A percentile compares a stretch with the other conserved stretches of the same genome.
phyloP scores from a whole-genome alignment of 2,888 invertebrate species.

The Amphipoea oculea region DNA sequence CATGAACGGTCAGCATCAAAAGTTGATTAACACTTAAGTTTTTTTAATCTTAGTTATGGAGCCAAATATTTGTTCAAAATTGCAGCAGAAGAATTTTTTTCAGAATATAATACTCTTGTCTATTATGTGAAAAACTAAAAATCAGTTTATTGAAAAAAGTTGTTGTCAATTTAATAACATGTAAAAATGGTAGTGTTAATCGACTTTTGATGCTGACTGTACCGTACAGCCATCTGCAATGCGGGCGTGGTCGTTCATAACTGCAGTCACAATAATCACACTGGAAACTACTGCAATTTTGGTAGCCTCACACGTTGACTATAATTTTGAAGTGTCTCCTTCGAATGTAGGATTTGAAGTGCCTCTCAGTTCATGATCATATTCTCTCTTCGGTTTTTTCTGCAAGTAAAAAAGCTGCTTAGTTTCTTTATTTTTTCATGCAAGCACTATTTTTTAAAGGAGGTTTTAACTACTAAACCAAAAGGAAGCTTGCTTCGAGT shows the following conservation, averaged over 20 bases:
- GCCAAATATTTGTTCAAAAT: no score
- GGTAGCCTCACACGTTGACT: constrained; percentile 12
- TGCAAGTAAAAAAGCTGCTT: constrained; percentile 65
- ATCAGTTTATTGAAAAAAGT: no score
- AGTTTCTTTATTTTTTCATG: background rate
- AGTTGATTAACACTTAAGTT: no score
- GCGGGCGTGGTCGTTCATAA: background rate
- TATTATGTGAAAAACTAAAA: no score
- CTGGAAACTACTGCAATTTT: background rate
- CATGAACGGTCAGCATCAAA: no score
- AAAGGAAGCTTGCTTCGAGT: background rate
- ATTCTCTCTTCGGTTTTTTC: constrained; percentile 70
- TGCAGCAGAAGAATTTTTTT: no score
- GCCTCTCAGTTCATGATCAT: constrained; percentile 77
- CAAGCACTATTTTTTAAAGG: background rate
- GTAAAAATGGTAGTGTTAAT: no score
- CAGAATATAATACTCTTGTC: no score
- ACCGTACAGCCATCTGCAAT: background rate
- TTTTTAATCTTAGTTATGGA: no score
- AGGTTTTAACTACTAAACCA: background rate
- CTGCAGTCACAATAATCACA: constrained; percentile 14
- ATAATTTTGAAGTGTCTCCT: constrained; percentile 70
- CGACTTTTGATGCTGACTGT: no score
- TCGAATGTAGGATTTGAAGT: constrained; percentile 79
- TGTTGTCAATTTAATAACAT: no score